Conservation (phyloP, 1,140 invertebrate species). For the Pogonognathellus flavescens region DNA sequence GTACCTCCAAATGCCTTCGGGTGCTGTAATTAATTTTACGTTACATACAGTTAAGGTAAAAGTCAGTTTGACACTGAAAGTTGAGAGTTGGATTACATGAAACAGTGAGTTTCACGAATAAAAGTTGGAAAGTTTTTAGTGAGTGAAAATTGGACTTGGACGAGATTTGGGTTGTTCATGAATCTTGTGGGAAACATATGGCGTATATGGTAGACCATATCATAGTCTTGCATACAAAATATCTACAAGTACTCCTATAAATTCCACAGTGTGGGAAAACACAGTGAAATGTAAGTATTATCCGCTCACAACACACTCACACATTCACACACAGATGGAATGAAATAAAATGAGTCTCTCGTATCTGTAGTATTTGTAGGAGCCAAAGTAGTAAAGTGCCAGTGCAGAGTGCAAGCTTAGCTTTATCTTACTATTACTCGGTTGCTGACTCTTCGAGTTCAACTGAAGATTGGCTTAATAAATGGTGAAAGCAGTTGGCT, state of each 20-base stretch:
- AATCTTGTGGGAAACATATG: conserved; percentile 33
- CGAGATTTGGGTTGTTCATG: not conserved
- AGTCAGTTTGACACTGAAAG: no score
- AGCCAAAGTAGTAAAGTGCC: not conserved
- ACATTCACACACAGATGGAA: not conserved
- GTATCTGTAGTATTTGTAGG: not conserved
- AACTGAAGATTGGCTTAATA: conserved; percentile 42
- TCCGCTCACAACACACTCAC: not conserved
- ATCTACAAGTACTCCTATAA: not conserved
- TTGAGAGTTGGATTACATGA: not conserved
- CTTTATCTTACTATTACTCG: no score
- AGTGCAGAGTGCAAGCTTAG: not conserved
- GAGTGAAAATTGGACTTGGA: not conserved
- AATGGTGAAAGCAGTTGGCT: conserved; percentile 37
- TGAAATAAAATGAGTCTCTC: conserved; percentile 20
- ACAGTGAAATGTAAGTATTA: not conserved
- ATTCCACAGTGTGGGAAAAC: not conserved
- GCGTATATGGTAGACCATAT: not conserved
- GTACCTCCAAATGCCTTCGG: no score
- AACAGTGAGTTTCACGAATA: no score
- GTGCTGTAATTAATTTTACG: no score
- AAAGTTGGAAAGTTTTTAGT: no score
- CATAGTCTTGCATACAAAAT: not conserved
- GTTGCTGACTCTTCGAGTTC: not conserved
- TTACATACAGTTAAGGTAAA: no score